A percentile compares a stretch with the other conserved stretches of the same genome.
These are phyloP conservation scores for Acleris cristana DNA, from an alignment of 2,888 invertebrate species.

Conservation along the genomic window DNA sequence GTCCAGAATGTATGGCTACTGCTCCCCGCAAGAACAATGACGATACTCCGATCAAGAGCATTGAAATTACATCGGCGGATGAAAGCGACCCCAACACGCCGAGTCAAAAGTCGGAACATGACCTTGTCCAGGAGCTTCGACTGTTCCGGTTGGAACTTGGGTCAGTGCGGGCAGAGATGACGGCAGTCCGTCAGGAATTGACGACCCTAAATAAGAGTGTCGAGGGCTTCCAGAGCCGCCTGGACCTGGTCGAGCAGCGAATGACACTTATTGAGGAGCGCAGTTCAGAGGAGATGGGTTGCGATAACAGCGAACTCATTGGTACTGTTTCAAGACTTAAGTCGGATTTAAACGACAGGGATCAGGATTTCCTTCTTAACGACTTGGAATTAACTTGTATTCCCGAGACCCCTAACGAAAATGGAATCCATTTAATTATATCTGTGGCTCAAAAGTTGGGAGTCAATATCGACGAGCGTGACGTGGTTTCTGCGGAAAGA, in stretches of 20 bases:
- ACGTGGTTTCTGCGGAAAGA: not conserved
- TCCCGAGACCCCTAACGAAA: not conserved
- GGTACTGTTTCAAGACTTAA: not conserved
- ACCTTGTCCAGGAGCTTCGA: not conserved
- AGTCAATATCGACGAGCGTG: slow-evolving; percentile 1
- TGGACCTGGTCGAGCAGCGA: not conserved
- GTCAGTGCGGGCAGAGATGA: not conserved
- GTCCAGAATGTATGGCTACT: too few relatives aligned
- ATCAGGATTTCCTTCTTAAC: not conserved
- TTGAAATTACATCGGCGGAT: too few relatives aligned
- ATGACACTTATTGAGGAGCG: not conserved
- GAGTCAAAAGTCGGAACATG: not conserved
- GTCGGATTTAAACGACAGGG: not conserved
- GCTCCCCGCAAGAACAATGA: too few relatives aligned
- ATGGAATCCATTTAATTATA: not conserved
- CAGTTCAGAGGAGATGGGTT: not conserved
- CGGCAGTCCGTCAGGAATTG: not conserved
- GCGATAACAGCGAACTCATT: not conserved
- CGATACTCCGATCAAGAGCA: too few relatives aligned
- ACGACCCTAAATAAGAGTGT: not conserved
- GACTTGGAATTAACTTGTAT: not conserved
- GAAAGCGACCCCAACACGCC: too few relatives aligned
- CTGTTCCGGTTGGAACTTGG: not conserved
- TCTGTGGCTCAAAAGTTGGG: not conserved
- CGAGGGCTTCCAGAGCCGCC: not conserved